A percentile compares a stretch with the other conserved stretches of the same genome.
Conservation (phyloP, 1,140 invertebrate genomes). For the Halyomorpha halys region DNA sequence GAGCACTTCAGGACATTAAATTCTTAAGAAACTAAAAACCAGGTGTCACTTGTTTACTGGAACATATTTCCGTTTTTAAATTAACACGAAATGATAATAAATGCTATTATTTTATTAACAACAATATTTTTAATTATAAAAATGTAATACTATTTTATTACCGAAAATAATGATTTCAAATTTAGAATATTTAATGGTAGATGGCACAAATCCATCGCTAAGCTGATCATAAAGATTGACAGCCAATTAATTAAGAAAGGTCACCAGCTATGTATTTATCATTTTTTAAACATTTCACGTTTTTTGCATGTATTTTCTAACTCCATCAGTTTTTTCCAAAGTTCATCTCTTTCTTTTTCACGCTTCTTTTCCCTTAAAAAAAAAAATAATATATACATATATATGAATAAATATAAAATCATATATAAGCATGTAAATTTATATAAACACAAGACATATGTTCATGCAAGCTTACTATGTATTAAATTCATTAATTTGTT, state of each 20-base stretch:
- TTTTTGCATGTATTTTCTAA: conserved; percentile 52
- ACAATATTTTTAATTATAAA: conserved; percentile 1
- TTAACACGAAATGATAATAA: too few species aligned
- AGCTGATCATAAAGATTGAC: conserved; percentile 1
- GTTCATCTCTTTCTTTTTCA: conserved; percentile 85
- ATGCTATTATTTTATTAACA: neutral
- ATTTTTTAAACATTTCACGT: conserved; percentile 27
- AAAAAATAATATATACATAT: conserved; percentile 11
- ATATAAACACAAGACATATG: too few species aligned
- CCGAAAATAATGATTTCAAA: conserved; percentile 6
- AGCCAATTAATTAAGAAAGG: conserved; percentile 11
- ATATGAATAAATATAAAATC: neutral
- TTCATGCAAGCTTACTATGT: too few species aligned
- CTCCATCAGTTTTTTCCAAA: conserved; percentile 85
- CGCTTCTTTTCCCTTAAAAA: conserved; percentile 79
- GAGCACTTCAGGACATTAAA: too few species aligned
- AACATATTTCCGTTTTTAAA: too few species aligned
- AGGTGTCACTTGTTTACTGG: too few species aligned
- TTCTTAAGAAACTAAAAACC: too few species aligned
- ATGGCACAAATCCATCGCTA: conserved; percentile 18
- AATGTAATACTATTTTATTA: conserved; percentile 5
- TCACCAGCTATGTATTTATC: conserved; percentile 17
- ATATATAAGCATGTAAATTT: too few species aligned
- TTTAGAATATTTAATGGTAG: conserved; percentile 1
- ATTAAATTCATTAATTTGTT: too few species aligned